A percentile compares a stretch with the other conserved stretches of the same genome.
Evolutionary conservation across 2,888 invertebrate species (phyloP).

Genomic region (Myopa testacea): DNA sequence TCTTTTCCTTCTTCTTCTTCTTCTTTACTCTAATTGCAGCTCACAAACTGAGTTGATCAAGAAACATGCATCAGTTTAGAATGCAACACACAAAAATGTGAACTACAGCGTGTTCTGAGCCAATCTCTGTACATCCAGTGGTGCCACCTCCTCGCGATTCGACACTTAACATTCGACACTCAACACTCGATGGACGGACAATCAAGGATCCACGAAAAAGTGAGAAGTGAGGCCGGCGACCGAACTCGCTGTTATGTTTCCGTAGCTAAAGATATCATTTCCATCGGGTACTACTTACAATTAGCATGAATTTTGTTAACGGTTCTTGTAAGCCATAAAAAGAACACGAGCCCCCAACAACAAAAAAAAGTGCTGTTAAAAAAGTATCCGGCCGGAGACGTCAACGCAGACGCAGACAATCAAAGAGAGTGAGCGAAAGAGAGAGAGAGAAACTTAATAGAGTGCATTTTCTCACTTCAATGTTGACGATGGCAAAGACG

Average conservation of each 20-base stretch:
- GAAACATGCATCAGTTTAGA: slow-evolving; percentile 25
- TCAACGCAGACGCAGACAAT: background rate
- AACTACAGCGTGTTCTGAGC: background rate
- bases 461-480: slow-evolving; percentile 38
- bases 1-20: too few species aligned
- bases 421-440: background rate
- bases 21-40: background rate
- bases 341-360: background rate
- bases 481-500: background rate
- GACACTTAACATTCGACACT: background rate
- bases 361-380: slow-evolving; percentile 6
- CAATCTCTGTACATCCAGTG: background rate
- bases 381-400: background rate
- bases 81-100: background rate
- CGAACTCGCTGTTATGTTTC: background rate
- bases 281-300: slow-evolving; percentile 41
- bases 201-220: background rate
- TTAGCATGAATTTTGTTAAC: slow-evolving; percentile 44
- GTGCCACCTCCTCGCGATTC: background rate
- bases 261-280: slow-evolving; percentile 35
- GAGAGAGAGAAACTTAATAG: slow-evolving; percentile 14
- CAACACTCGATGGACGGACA: background rate
- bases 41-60: background rate
- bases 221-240: background rate
- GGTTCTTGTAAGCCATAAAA: slow-evolving; percentile 35